Evolutionary conservation across 2,113 vertebrate genomes (phyloP).

Genomic region (Crotophaga sulcirostris): DNA sequence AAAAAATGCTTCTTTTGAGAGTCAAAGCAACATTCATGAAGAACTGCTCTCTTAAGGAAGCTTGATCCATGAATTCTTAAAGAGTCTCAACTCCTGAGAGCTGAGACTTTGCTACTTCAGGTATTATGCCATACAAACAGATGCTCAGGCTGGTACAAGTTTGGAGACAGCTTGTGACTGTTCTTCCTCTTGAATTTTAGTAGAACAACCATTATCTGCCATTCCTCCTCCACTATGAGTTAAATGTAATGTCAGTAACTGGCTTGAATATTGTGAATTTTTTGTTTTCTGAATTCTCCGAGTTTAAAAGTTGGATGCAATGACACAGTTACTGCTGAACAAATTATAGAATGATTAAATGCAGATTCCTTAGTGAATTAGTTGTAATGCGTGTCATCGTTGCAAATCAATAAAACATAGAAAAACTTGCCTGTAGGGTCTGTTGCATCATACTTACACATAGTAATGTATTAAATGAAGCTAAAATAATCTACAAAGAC

Average conservation of each 20-base stretch:
- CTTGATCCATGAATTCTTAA: not conserved
- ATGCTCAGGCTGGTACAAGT: not conserved
- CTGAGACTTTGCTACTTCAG: not conserved
- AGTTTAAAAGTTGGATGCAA: not conserved
- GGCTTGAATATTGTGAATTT: not conserved
- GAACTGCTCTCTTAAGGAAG: not conserved
- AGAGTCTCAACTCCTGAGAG: not conserved
- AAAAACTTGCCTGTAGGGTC: not conserved
- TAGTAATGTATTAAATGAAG: not conserved
- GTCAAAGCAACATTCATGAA: not conserved
- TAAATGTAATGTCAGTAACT: not conserved
- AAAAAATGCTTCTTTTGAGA: not conserved
- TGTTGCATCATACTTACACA: not conserved
- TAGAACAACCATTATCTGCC: not conserved
- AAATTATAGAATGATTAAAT: not conserved
- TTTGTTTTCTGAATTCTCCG: not conserved
- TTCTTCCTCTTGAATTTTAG: not conserved
- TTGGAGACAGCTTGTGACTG: not conserved
- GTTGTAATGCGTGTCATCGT: not conserved
- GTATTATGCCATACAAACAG: not conserved
- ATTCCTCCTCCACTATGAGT: not conserved
- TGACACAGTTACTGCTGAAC: not conserved
- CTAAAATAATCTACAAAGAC: not conserved
- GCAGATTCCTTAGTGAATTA: not conserved
- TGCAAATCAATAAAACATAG: not conserved